phyloP scores from a whole-genome alignment of 2,113 vertebrate genomes.

The Panthera tigris region DNA sequence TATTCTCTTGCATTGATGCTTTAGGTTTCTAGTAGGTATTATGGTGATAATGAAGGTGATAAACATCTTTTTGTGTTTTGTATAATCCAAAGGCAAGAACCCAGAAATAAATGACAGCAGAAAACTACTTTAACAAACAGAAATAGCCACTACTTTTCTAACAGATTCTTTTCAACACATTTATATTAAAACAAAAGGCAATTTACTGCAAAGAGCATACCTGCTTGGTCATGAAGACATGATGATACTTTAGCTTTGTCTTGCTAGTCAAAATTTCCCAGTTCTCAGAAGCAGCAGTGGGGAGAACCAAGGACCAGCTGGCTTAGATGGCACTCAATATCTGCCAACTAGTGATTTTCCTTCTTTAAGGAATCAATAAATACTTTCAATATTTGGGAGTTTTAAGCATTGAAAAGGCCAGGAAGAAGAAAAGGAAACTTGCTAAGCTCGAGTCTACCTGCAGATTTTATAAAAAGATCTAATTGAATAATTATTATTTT shows the following conservation, averaged over 20 bases:
- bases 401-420: neutral
- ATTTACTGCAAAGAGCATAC: neutral
- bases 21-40: neutral
- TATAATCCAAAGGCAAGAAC: neutral
- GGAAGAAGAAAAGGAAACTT: neutral
- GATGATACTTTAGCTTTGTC: neutral
- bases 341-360: neutral
- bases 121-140: conserved; percentile 13
- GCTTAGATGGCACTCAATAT: neutral
- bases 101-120: neutral
- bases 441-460: neutral
- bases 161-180: neutral
- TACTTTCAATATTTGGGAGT: neutral
- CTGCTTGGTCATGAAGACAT: neutral
- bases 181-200: neutral
- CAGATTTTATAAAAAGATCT: neutral
- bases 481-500: neutral
- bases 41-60: neutral
- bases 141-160: neutral
- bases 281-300: neutral
- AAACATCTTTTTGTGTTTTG: neutral
- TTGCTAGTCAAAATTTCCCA: neutral
- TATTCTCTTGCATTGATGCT: neutral
- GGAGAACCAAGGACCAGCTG: neutral
- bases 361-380: neutral